A percentile compares a stretch with the other conserved stretches of the same genome.
Evolutionary conservation across 2,113 vertebrate genomes (phyloP).

Genomic region (Litocranius walleri): DNA sequence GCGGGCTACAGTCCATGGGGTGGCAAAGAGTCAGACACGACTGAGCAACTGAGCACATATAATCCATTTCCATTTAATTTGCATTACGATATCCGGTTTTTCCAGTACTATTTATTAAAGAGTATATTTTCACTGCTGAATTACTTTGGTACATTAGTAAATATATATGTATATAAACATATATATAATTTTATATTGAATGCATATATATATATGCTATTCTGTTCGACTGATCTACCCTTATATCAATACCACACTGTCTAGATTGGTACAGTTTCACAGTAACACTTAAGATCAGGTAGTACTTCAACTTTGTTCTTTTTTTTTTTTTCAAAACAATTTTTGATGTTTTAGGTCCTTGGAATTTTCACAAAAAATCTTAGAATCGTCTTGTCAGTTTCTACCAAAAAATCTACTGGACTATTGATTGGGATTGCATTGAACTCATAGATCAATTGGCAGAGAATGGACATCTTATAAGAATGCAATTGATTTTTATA

Average conservation of each 20-base stretch:
- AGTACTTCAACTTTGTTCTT: neutral
- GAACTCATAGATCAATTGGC: neutral
- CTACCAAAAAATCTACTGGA: neutral
- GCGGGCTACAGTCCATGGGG: neutral
- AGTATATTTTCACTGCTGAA: neutral
- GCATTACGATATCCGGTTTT: neutral
- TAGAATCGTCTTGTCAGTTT: neutral
- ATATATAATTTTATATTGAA: neutral
- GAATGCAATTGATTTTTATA: conserved; percentile 5
- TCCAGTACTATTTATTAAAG: neutral
- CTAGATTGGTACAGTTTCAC: neutral
- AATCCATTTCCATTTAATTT: neutral
- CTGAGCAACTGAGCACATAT: neutral
- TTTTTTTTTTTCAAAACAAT: neutral
- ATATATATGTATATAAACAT: neutral
- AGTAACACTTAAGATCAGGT: neutral
- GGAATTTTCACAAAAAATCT: neutral
- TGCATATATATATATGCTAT: neutral
- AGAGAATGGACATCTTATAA: neutral
- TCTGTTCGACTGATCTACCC: neutral
- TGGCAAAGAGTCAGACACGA: neutral
- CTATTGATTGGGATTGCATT: neutral
- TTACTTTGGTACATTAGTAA: neutral
- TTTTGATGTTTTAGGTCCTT: neutral
- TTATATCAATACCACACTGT: neutral